Base-by-base conservation (phyloP, 2,113 vertebrate genomes). In the Pachypanchax playfairii region DNA sequence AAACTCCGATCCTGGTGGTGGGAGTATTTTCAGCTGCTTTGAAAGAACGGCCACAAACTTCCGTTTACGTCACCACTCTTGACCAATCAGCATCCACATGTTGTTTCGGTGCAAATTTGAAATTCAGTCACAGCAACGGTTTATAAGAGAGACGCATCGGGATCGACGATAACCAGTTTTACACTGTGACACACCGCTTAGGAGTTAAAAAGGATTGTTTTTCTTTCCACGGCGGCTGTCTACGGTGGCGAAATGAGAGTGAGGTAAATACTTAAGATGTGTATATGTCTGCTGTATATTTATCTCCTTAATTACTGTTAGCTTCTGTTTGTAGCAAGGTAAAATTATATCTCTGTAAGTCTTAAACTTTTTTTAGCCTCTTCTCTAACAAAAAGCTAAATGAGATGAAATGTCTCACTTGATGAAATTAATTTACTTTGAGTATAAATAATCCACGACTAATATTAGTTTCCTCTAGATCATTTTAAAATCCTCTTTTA, bases 241-340 rank as follows among this genome's bases (percentile, higher is more conserved):
- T 46, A 56, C 8, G 15, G 26, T 24, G 64, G 41, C 18, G 81
- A 51, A 36, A 91, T 91, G 89, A 82, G 89, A 82, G 73, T 73
- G 33, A 91, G 89, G 89, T 91, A 31, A 53, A 84, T 84, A 21
- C 3, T 4, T 14, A 4, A 59, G 8, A 12, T 3, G 2, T 14
- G 36, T 8, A 20, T 25, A 20, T 24, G n/a, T n/a, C n/a, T n/a
- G n/a, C n/a, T n/a, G n/a, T n/a, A n/a, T n/a, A n/a, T n/a, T n/a
- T n/a, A n/a, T n/a, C n/a, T n/a, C n/a, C n/a, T n/a, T n/a, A n/a
- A n/a, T n/a, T n/a, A n/a, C n/a, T n/a, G n/a, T n/a, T n/a, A n/a
- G n/a, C n/a, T n/a, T n/a, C n/a, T n/a, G n/a, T n/a, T n/a, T n/a
- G n/a, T n/a, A n/a, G n/a, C n/a, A n/a, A n/a, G n/a, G n/a, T n/a